These are phyloP conservation scores for Drosophila suboccidentalis DNA, from an alignment of 2,888 invertebrate genomes.

Conservation along the genomic window DNA sequence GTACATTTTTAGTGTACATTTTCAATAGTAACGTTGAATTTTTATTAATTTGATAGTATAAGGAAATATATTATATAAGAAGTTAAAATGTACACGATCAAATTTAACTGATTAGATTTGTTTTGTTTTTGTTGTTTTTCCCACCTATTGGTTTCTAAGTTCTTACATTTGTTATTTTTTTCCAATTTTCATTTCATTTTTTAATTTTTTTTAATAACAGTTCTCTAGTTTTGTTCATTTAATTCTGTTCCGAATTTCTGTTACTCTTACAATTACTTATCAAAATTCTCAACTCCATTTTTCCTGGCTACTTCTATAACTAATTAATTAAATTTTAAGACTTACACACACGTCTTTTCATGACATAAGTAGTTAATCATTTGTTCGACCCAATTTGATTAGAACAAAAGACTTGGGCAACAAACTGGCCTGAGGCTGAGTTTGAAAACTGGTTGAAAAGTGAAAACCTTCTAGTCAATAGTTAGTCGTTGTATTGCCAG, in stretches of 20 bases:
- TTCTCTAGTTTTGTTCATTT: too few relatives aligned
- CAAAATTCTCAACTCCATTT: not conserved
- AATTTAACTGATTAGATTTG: too few relatives aligned
- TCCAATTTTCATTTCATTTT: too few relatives aligned
- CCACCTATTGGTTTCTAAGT: too few relatives aligned
- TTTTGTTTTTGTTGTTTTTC: too few relatives aligned
- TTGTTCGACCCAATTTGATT: not conserved
- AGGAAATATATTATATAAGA: too few relatives aligned
- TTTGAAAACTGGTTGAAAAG: constrained; percentile 56
- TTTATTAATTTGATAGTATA: too few relatives aligned
- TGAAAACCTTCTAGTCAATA: constrained; percentile 62
- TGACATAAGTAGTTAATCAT: constrained; percentile 64
- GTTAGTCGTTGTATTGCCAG: constrained; percentile 4
- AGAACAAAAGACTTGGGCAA: constrained; percentile 62
- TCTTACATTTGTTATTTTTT: too few relatives aligned
- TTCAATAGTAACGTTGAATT: too few relatives aligned
- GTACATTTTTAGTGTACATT: too few relatives aligned
- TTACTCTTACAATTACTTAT: not conserved
- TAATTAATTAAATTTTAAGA: constrained; percentile 53
- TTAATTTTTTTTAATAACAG: too few relatives aligned
- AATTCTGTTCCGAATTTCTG: not conserved
- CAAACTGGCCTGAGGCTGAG: constrained; percentile 50
- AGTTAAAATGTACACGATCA: too few relatives aligned
- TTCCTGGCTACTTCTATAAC: constrained; percentile 40
- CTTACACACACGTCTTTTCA: constrained; percentile 54